phyloP scores from a whole-genome alignment of 2,797 vertebrate species.

The Gobionotothen gibberifrons region DNA sequence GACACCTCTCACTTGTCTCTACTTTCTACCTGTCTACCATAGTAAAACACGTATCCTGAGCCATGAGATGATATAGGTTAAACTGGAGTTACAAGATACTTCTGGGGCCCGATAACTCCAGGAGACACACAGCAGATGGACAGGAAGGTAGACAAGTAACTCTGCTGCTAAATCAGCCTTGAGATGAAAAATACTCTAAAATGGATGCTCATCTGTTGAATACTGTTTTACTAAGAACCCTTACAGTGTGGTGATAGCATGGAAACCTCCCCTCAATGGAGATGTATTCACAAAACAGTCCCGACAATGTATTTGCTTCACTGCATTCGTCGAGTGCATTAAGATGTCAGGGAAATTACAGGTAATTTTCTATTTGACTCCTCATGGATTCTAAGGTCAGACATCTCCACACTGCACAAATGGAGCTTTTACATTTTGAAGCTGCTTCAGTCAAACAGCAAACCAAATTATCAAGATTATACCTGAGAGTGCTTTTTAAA shows the following conservation, averaged over 20 bases:
- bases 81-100: constrained; percentile 16
- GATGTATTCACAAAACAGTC: constrained; percentile 34
- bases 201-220: constrained; percentile 21
- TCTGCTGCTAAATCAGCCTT: neutral
- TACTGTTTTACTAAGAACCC: constrained; percentile 3
- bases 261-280: constrained; percentile 17
- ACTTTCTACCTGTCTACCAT: neutral
- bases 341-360: constrained; percentile 60
- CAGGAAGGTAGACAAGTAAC: neutral
- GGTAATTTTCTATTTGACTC: constrained; percentile 62
- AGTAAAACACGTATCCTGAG: neutral
- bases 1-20: constrained; percentile 5
- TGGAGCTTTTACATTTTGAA: constrained; percentile 20
- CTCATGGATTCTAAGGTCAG: constrained; percentile 43
- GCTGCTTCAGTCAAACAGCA: constrained; percentile 9
- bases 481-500: neutral
- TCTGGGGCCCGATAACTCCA: neutral
- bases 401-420: constrained; percentile 38
- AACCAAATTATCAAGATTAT: constrained; percentile 19
- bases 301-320: constrained; percentile 32
- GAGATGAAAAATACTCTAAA: neutral
- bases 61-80: constrained; percentile 10
- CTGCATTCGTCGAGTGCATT: constrained; percentile 52
- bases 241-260: constrained; percentile 3
- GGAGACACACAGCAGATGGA: constrained; percentile 11